Conservation (phyloP, 2,888 invertebrate species). For the Endotricha flammealis region DNA sequence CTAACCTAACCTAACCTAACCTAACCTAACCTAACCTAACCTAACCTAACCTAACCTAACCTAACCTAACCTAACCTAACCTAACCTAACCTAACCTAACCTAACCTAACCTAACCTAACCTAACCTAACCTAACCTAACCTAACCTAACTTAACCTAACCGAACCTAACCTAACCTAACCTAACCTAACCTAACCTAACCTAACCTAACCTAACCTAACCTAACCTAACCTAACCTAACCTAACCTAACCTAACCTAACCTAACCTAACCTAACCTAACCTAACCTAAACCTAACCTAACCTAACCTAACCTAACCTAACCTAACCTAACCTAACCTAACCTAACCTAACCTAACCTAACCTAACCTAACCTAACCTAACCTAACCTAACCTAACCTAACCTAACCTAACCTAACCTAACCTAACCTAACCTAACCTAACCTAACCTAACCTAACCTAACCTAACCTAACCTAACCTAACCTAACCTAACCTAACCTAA, state of each 20-base stretch:
- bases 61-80: slow-evolving; percentile 9
- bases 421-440: slow-evolving; percentile 7
- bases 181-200: slow-evolving; percentile 10
- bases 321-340: slow-evolving; percentile 12
- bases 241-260: slow-evolving; percentile 7
- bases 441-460: slow-evolving; percentile 11
- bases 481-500: slow-evolving; percentile 12
- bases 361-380: slow-evolving; percentile 5
- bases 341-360: slow-evolving; percentile 7
- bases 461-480: slow-evolving; percentile 14
- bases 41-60: slow-evolving; percentile 9
- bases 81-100: slow-evolving; percentile 7
- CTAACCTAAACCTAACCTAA: slow-evolving; percentile 8
- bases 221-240: slow-evolving; percentile 7
- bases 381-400: slow-evolving; percentile 10
- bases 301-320: slow-evolving; percentile 10
- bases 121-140: background rate
- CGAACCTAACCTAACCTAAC: slow-evolving; percentile 11
- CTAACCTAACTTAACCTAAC: slow-evolving; percentile 9
- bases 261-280: slow-evolving; percentile 7
- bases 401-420: slow-evolving; percentile 14
- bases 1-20: slow-evolving; percentile 7
- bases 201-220: slow-evolving; percentile 5
- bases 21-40: slow-evolving; percentile 9
- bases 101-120: background rate